Conservation (phyloP, 2,113 vertebrate species). For the Dicrurus megarhynchus region DNA sequence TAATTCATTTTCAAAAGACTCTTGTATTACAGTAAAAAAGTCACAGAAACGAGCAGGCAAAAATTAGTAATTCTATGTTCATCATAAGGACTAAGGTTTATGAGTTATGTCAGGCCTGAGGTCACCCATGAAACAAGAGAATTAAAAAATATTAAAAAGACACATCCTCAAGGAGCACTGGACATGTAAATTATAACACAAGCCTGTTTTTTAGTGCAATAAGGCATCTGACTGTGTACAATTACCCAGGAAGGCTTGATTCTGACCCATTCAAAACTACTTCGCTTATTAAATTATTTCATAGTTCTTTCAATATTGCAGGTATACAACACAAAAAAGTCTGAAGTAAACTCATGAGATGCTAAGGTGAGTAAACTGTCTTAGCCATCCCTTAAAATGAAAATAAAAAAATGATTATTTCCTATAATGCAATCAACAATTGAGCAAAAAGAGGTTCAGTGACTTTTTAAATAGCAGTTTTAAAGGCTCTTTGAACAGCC, state of each 20-base stretch:
- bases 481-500: constrained; percentile 1
- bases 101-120: background rate
- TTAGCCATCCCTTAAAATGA: constrained; percentile 22
- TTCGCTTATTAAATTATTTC: background rate
- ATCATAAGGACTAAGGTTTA: background rate
- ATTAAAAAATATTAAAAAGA: background rate
- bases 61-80: background rate
- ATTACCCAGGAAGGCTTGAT: background rate
- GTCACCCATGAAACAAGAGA: background rate
- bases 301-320: background rate
- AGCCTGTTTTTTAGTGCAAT: background rate
- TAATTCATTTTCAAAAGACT: background rate
- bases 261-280: background rate
- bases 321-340: background rate
- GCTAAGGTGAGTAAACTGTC: background rate
- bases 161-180: background rate
- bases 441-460: constrained; percentile 15
- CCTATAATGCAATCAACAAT: constrained; percentile 36
- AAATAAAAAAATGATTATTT: constrained; percentile 30
- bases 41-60: background rate
- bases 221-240: background rate
- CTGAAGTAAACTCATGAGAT: background rate
- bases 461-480: constrained; percentile 49
- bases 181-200: background rate
- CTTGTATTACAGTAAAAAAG: background rate